Evolutionary conservation across 2,888 invertebrate genomes (phyloP).

Genomic region (Drosophila quinaria): DNA sequence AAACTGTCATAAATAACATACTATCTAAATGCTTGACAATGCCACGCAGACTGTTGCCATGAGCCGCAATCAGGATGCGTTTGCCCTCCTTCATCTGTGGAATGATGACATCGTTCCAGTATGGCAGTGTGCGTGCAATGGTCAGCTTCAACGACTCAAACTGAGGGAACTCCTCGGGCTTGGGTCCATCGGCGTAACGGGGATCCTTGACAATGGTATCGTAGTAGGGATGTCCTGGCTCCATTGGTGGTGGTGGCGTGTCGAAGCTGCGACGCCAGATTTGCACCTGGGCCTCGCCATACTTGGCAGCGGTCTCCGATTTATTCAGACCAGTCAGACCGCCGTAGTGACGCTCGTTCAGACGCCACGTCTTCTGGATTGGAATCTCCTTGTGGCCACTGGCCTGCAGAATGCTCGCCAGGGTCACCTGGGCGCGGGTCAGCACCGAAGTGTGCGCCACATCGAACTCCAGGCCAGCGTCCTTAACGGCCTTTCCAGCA

Average conservation of each 20-base stretch:
- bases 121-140: conserved; percentile 93
- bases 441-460: conserved; percentile 93
- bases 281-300: conserved; percentile 93
- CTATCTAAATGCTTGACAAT: conserved; percentile 95
- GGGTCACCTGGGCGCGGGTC: conserved; percentile 92
- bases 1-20: conserved; percentile 79
- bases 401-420: conserved; percentile 89
- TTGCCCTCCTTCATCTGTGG: conserved; percentile 93
- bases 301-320: conserved; percentile 94
- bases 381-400: conserved; percentile 90
- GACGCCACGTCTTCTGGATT: conserved; percentile 91
- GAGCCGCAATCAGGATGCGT: conserved; percentile 93
- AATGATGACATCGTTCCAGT: conserved; percentile 94
- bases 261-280: conserved; percentile 96
- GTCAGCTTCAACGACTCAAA: conserved; percentile 94
- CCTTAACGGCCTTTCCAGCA: conserved; percentile 92
- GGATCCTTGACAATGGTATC: conserved; percentile 92
- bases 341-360: conserved; percentile 96
- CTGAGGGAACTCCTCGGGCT: conserved; percentile 92
- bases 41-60: conserved; percentile 94
- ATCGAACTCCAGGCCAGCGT: conserved; percentile 91
- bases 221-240: conserved; percentile 91
- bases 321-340: conserved; percentile 95
- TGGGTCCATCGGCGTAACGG: conserved; percentile 91
- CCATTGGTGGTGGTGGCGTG: conserved; percentile 94